Evolutionary conservation across 1,140 invertebrate species (phyloP), one percentile per base, ranked within the genome.

Genomic region (Orius insidiosus): DNA sequence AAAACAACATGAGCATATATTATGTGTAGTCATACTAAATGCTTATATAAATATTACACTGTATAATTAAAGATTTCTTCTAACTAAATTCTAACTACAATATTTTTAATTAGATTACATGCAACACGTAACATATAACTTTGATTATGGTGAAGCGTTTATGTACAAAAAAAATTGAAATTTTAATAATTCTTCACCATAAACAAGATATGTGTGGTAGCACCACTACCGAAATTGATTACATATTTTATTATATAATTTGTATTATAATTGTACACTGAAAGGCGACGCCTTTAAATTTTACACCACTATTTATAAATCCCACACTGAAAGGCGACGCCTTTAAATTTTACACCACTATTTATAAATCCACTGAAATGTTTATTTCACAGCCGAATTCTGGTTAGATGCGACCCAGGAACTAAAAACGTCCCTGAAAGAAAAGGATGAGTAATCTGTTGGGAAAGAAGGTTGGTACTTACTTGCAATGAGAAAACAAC

Each of bases 401-500:
- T 80, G 76, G 68, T 86, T 84, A 48, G 77, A 75, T 38, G 83
- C 77, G 51, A 89, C 85, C 85, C 85, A 90, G 24, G 76, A 82
- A 56, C 76, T 82, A 67, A 87, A 90, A 36, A 90, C 85, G 65
- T 89, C 84, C 66, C 85, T 88, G 70, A 34, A 72, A 74, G 52
- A 53, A 51, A 48, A 47, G n/a, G 7, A 24, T 24, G 24, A 7
- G 24, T 24, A 4, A 24, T 3, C 3, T 24, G 7, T 24, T 24
- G 24, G 3, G 7, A 4, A 24, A 24, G n/a, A n/a, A n/a, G n/a
- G n/a, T n/a, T n/a, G n/a, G n/a, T 51, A 61, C 63, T 62, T 65
- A 81, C 78, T 80, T 84, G 76, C 90, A 95, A 65, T 97, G 90
- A 59, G 79, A 87, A 94, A 87, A 49, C 94, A 90, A 69, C 92